Evolutionary conservation across 1,140 invertebrate species (phyloP).

Genomic region (Drosophila neocordata): DNA sequence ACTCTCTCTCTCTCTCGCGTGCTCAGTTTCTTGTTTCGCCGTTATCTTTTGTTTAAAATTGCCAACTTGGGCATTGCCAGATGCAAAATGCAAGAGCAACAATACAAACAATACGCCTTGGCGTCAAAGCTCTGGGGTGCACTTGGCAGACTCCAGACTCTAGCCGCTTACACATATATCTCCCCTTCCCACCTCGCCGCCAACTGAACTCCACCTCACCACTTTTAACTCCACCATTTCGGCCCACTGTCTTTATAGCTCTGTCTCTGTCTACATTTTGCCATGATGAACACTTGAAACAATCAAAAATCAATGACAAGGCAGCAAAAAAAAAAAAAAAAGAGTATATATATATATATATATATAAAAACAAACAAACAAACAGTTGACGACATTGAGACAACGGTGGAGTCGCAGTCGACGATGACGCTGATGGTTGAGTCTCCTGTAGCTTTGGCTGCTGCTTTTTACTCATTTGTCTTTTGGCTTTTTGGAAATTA

Average conservation of each 20-base stretch:
- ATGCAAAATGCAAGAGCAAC: slow-evolving; percentile 51
- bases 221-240: not conserved
- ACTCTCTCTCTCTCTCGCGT: slow-evolving; percentile 8
- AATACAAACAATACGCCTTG: slow-evolving; percentile 59
- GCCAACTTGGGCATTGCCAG: slow-evolving; percentile 73
- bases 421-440: slow-evolving; percentile 13
- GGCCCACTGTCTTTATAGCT: not conserved
- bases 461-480: slow-evolving; percentile 78
- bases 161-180: too few species aligned
- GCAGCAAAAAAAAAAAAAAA: slow-evolving; percentile 14
- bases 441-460: slow-evolving; percentile 16
- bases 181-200: too few species aligned
- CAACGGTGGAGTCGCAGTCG: slow-evolving; percentile 16
- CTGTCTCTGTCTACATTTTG: not conserved
- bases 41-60: slow-evolving; percentile 76
- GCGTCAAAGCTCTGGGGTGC: slow-evolving; percentile 77
- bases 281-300: slow-evolving; percentile 64
- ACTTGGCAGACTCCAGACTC: slow-evolving; percentile 65
- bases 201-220: not conserved
- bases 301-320: slow-evolving; percentile 78
- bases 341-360: not conserved
- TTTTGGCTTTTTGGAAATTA: slow-evolving; percentile 80
- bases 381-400: slow-evolving; percentile 68
- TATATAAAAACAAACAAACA: slow-evolving; percentile 7
- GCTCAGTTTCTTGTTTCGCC: slow-evolving; percentile 37